phyloP scores from a whole-genome alignment of 2,113 vertebrate species.

The Pterocles burchelli region DNA sequence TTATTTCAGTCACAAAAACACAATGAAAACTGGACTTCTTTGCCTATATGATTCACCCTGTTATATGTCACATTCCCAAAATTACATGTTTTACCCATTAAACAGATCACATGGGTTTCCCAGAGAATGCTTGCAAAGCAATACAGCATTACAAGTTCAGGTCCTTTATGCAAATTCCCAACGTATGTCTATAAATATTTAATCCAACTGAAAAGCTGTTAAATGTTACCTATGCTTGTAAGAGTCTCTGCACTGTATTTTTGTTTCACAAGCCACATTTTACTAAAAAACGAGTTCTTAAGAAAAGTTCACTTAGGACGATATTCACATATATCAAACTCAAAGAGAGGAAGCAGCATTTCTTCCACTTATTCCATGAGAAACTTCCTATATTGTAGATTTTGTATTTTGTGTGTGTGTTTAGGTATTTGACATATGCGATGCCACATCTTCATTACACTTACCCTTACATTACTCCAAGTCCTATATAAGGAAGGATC shows the following conservation, averaged over 20 bases:
- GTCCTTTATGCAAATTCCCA: not conserved
- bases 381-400: not conserved
- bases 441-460: not conserved
- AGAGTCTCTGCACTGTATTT: not conserved
- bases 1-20: not conserved
- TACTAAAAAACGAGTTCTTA: not conserved
- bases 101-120: not conserved
- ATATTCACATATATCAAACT: not conserved
- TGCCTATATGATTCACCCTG: not conserved
- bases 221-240: not conserved
- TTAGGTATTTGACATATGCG: not conserved
- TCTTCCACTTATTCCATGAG: not conserved
- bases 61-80: not conserved
- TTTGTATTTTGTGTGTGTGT: not conserved
- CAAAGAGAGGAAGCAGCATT: not conserved
- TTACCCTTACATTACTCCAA: not conserved
- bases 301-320: not conserved
- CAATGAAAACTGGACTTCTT: not conserved
- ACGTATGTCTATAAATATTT: accelerated
- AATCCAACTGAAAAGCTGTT: not conserved
- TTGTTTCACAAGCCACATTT: not conserved
- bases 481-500: not conserved
- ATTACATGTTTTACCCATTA: not conserved
- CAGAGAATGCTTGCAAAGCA: not conserved
- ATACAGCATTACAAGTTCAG: not conserved